A percentile compares a stretch with the other conserved stretches of the same genome.
phyloP scores from a whole-genome alignment of 1,140 invertebrate genomes.

The Oncopodura yosiiana region DNA sequence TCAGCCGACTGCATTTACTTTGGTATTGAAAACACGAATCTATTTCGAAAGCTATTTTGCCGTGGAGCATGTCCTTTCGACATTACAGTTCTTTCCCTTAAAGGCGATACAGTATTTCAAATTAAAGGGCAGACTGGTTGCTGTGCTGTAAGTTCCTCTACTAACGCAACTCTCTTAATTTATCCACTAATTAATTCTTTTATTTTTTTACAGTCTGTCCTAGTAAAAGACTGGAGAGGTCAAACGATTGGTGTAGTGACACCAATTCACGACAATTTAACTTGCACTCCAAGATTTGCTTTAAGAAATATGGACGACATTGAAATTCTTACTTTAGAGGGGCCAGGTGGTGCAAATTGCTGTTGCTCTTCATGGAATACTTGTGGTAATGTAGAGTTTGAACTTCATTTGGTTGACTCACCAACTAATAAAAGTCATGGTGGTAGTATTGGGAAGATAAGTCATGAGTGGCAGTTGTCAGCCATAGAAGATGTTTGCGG shows the following conservation, averaged over 20 bases:
- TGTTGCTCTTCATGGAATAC: slow-evolving; percentile 19
- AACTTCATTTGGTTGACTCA: background rate
- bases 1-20: slow-evolving; percentile 17
- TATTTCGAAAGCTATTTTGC: slow-evolving; percentile 15
- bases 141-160: slow-evolving; percentile 18
- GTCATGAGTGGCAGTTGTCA: too few relatives aligned
- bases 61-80: slow-evolving; percentile 9
- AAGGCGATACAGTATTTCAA: slow-evolving; percentile 9
- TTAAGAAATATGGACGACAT: slow-evolving; percentile 15
- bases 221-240: slow-evolving; percentile 3
- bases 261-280: slow-evolving; percentile 8
- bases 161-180: too few relatives aligned
- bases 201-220: slow-evolving; percentile 1
- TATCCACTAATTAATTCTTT: background rate
- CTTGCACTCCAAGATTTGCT: slow-evolving; percentile 14
- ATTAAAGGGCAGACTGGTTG: slow-evolving; percentile 18
- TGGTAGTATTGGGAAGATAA: too few relatives aligned
- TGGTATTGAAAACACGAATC: slow-evolving; percentile 10
- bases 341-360: slow-evolving; percentile 21
- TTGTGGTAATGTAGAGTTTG: slow-evolving; percentile 16
- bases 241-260: slow-evolving; percentile 12
- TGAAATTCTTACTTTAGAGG: slow-evolving; percentile 17
- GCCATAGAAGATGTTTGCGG: slow-evolving; percentile 21
- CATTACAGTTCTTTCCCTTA: slow-evolving; percentile 2
- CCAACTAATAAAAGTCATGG: too few relatives aligned